Base-by-base conservation (phyloP, 2,797 vertebrate species). In the Smutsia temminckii region DNA sequence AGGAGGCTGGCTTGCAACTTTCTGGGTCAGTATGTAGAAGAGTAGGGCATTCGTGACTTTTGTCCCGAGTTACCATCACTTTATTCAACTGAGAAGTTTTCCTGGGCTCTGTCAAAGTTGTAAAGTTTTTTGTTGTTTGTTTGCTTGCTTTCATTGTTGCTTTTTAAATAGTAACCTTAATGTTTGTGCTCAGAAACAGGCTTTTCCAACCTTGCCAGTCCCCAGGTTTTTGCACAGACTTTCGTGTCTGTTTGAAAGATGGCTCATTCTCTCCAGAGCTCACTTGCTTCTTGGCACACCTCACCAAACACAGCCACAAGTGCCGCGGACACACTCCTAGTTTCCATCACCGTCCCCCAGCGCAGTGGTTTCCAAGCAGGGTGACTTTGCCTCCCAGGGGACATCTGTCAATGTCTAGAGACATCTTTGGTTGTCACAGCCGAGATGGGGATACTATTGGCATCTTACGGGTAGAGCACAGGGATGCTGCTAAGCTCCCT, bases 281-380 rank as follows among this genome's bases (percentile, higher is more conserved):
- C 40, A 23, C 61, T 66, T 42, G 27, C 1, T 40, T n/a, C 40
- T 57, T 13, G 8, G 6, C 13, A 42, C 32, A 3, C 4, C 25
- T 75, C 49, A 10, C 7, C 5, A 40, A 63, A n/a, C 61, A 42
- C 11, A 14, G 69, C 32, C 27, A 5, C 20, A 10, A 0, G 11
- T 0, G 11, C 5, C 0, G 1, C 40, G 55, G 10, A 74, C 11
- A 14, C 9, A 13, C 0, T 37, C 27, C 51, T 59, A 17, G 21
- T 34, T 72, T 23, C 77, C 21, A 7, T 14, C 16, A 32, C 46
- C 75, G 17, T 34, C 29, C 32, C 5, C 66, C 18, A 21, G 21
- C 40, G 4, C 5, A 55, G 29, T 4, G 21, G 9, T n/a, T 29
- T 18, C 77, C 59, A 72, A 1, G 21, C 49, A n/a, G 8, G 27